These are phyloP conservation scores for Carollia perspicillata DNA, from an alignment of 2,113 vertebrate species.

Conservation along the genomic window DNA sequence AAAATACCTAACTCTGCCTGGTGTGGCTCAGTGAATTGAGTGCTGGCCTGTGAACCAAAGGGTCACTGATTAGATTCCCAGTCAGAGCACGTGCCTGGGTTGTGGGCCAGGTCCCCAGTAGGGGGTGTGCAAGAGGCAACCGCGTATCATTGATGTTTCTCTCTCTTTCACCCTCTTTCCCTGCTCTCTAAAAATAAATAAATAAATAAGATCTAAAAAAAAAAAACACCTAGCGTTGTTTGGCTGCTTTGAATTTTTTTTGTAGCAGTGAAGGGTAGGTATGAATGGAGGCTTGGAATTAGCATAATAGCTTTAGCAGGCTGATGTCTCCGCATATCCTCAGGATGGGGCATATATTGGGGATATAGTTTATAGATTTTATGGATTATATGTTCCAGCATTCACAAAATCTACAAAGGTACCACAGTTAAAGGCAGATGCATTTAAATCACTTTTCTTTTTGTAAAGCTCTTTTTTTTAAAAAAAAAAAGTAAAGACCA, in stretches of 20 bases:
- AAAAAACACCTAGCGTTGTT: constrained; percentile 23
- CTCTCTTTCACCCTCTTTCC: too few relatives aligned
- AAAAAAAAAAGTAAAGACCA: not conserved
- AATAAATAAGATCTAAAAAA: too few relatives aligned
- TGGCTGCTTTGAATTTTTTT: not conserved
- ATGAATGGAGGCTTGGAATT: not conserved
- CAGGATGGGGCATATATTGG: not conserved
- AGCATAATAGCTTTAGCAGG: not conserved
- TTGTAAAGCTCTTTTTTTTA: not conserved
- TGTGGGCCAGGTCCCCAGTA: too few relatives aligned
- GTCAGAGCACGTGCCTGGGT: too few relatives aligned
- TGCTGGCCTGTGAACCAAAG: too few relatives aligned
- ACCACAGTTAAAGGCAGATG: not conserved
- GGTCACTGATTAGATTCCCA: too few relatives aligned
- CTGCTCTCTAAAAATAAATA: too few relatives aligned
- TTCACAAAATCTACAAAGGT: not conserved
- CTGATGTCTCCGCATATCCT: not conserved
- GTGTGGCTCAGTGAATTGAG: too few relatives aligned
- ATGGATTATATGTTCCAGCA: not conserved
- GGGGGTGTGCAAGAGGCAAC: too few relatives aligned
- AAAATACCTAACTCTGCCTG: constrained; percentile 24
- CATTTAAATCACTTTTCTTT: not conserved
- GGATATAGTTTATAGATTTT: not conserved
- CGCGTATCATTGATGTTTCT: too few relatives aligned
- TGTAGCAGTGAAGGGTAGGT: not conserved